phyloP scores from a whole-genome alignment of 2,888 invertebrate species.

The Mellilla xanthometata region DNA sequence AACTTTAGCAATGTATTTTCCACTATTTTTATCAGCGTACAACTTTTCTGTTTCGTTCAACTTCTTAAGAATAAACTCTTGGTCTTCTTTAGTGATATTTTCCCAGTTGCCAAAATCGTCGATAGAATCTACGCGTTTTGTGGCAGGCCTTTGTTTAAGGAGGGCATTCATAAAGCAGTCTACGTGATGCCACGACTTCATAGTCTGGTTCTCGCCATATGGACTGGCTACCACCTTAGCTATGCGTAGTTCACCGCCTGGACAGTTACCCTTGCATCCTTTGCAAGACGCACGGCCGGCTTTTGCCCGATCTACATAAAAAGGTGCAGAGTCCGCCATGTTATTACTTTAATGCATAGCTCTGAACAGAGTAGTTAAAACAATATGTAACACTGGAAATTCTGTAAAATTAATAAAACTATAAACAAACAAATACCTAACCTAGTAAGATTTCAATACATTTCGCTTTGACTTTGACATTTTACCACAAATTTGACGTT shows the following conservation, averaged over 20 bases:
- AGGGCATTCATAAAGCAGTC: conserved; percentile 91
- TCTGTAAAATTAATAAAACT: no score
- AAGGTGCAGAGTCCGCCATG: conserved; percentile 59
- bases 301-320: conserved; percentile 90
- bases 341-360: no score
- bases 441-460: no score
- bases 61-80: conserved; percentile 84
- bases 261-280: conserved; percentile 91
- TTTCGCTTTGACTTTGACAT: no score
- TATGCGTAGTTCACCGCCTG: conserved; percentile 87
- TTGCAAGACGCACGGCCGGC: conserved; percentile 92
- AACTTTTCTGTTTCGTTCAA: conserved; percentile 84
- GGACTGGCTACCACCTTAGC: conserved; percentile 91
- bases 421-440: no score
- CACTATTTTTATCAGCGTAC: conserved; percentile 75
- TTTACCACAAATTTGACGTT: no score
- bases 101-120: conserved; percentile 92
- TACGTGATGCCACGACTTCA: conserved; percentile 94
- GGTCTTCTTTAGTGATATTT: conserved; percentile 85
- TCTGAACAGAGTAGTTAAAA: no score
- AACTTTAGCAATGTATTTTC: conserved; percentile 68
- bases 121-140: conserved; percentile 90
- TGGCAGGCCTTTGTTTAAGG: conserved; percentile 89
- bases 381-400: no score
- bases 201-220: conserved; percentile 86